Evolutionary conservation across 2,888 invertebrate genomes (phyloP).

Genomic region (Bimastos eiseni): DNA sequence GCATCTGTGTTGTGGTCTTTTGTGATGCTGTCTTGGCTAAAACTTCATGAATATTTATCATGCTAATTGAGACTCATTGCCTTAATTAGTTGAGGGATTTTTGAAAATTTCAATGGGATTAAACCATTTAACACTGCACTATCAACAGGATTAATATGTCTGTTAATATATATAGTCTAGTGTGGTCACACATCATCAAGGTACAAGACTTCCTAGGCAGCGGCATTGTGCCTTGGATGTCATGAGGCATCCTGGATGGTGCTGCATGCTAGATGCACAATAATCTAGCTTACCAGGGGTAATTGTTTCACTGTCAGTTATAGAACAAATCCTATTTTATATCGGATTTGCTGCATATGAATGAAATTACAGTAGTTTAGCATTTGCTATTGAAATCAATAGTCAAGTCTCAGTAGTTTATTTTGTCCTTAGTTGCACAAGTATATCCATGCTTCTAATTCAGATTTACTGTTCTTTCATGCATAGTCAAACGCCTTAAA

Average conservation of each 20-base stretch:
- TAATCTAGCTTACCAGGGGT: background rate
- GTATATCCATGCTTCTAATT: too few species aligned
- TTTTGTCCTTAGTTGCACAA: too few species aligned
- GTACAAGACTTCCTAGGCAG: background rate
- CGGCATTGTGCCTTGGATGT: background rate
- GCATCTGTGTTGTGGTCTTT: too few species aligned
- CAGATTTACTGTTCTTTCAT: too few species aligned
- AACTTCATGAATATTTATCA: too few species aligned
- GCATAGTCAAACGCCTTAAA: too few species aligned
- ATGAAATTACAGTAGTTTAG: background rate
- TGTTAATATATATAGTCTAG: background rate
- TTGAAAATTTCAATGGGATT: background rate
- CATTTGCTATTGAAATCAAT: too few species aligned
- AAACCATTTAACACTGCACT: background rate
- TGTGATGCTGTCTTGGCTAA: too few species aligned
- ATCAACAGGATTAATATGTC: background rate
- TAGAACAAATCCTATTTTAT: background rate
- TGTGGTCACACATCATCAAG: background rate
- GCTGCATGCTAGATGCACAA: background rate
- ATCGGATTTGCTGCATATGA: background rate
- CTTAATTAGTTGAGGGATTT: too few species aligned
- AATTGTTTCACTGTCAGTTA: background rate
- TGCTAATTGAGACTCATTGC: too few species aligned
- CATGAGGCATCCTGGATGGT: background rate
- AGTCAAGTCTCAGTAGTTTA: too few species aligned